Evolutionary conservation across 2,888 invertebrate species (phyloP), one percentile per base, ranked within the genome.

Genomic region (Orchesella flavescens): DNA sequence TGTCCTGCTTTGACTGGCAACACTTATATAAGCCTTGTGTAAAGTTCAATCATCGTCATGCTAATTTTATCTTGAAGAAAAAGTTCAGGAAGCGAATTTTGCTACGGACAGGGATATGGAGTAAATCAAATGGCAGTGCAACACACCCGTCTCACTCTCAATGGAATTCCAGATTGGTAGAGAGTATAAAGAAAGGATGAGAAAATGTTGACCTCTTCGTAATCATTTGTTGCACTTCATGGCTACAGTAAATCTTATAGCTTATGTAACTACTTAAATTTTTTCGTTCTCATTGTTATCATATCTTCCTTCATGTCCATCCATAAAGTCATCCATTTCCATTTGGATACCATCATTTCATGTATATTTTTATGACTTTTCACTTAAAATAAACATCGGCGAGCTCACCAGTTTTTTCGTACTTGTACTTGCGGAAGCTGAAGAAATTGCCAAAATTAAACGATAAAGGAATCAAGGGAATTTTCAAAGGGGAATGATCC

Each of bases 1-100:
- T 34, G 34, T 34, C 34, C 34, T 34, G 34, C 34, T 34, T 34
- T 34, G 34, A 34, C 34, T 34, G 2, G 34, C 34, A 34, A 34
- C n/a, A n/a, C n/a, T n/a, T 34, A 34, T 34, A 34, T 34, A 34
- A 34, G 34, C 24, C 24, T 24, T 65, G 59, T 76, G 76, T 61
- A 68, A 71, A 76, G 82, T 82, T 82, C 82, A 82, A 71, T 76
- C 82, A 82, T 82, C 82, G 82, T 82, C 82, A 82, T 82, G 82
- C 82, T 82, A 76, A 71, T 82, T 82, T 82, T 76, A 82, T 75
- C 71, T 63, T 77, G 24, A 57, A 63, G 75, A 61, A 80, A 73
- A 74, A 71, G 75, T 75, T 82, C 82, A 82, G 82, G 82, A 82
- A 82, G 76, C 68, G 69, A 65, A 59, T 21, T 68, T 24, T 65